Base-by-base conservation (phyloP, 2,797 vertebrate species). In the Martes flavigula region DNA sequence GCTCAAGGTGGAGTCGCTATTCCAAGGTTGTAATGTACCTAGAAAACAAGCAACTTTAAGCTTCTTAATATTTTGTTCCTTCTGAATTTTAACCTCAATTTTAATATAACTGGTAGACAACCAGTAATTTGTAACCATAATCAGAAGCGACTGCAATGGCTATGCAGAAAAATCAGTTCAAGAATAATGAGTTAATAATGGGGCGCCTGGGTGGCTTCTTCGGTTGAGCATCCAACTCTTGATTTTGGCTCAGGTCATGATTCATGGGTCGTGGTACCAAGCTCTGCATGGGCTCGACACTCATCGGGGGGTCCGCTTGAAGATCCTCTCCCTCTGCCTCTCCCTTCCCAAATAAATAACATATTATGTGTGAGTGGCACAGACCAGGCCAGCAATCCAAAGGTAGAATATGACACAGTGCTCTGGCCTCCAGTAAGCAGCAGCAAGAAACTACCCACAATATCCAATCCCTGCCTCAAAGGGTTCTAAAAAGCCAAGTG, bases 1-100 rank as follows among this genome's bases (percentile, higher is more conserved):
- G 97, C 99, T 99, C 73, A 99, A 97, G 94, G 99, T 99, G 1
- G 99, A 99, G 94, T 99, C 99, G 0, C 99, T 99, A 97, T 98
- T 99, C 99, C 99, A 99, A 46, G 99, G 99, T 97, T 99, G 99
- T 90, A 99, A 87, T 92, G 98, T 86, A 82, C 98, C 99, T 99
- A 96, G 15, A 94, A 95, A 72, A 90, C 38, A 92, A 93, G 27
- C 20, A 96, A 90, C n/a, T 87, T 58, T 51, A 93, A 91, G 60
- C 43, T 60, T 73, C 58, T 48, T 96, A 83, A 58, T 75, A 60
- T 58, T 87, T 84, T 81, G n/a, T 84, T 90, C 35, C 86, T 94
- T 96, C 56, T 87, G 15, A 68, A 93, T 94, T 91, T 94, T 87
- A 87, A 87, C n/a, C 21, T 32, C 21, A 72, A 77, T 95, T 95